Evolutionary conservation across 2,888 invertebrate species (phyloP).

Genomic region (Chrysomela aeneicollis): DNA sequence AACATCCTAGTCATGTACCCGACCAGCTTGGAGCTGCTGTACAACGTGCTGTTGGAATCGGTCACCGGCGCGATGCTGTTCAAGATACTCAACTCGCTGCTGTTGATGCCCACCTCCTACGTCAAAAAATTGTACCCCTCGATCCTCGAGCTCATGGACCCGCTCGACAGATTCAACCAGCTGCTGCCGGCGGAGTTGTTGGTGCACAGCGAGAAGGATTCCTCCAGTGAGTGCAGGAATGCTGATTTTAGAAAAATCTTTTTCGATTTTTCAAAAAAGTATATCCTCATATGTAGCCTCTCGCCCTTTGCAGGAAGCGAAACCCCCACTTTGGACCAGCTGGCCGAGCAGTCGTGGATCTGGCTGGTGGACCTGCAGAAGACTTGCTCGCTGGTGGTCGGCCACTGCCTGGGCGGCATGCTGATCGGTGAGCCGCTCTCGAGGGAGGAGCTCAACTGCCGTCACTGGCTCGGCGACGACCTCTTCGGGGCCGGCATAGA

Average conservation of each 20-base stretch:
- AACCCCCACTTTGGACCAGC: constrained; percentile 63
- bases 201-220: constrained; percentile 52
- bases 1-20: constrained; percentile 57
- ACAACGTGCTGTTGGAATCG: constrained; percentile 64
- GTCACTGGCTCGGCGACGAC: constrained; percentile 62
- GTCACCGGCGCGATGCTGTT: constrained; percentile 68
- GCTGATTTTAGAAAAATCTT: too few relatives aligned
- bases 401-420: constrained; percentile 67
- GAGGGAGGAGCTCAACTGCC: constrained; percentile 59
- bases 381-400: constrained; percentile 68
- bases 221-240: constrained; percentile 46
- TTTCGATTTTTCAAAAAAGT: too few relatives aligned
- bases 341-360: constrained; percentile 62
- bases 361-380: constrained; percentile 70
- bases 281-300: too few relatives aligned
- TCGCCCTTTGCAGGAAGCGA: constrained; percentile 63
- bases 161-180: constrained; percentile 59
- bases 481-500: constrained; percentile 58
- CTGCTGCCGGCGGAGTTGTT: constrained; percentile 58
- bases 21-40: constrained; percentile 57
- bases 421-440: constrained; percentile 63
- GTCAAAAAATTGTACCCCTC: constrained; percentile 57
- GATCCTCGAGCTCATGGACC: constrained; percentile 58
- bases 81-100: constrained; percentile 65
- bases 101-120: constrained; percentile 63